Conservation (phyloP, 1,140 invertebrate genomes). For the Drosophila tsacasi region DNA sequence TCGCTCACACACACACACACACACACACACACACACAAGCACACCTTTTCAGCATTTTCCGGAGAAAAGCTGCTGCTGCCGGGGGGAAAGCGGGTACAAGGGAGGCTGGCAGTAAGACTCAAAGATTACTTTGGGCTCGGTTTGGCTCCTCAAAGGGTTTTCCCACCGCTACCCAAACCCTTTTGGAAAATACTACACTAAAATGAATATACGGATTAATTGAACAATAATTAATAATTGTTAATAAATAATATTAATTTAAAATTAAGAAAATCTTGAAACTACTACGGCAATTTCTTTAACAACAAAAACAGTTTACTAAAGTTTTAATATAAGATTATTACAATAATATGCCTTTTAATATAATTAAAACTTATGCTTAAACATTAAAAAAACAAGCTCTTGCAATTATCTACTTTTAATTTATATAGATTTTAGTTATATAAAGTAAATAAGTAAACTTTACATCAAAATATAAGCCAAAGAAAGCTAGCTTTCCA, state of each 20-base stretch:
- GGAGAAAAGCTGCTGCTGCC: not conserved
- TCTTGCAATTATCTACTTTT: not conserved
- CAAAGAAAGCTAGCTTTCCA: not conserved
- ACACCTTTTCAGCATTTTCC: conserved; percentile 6
- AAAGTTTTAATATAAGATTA: too few relatives aligned
- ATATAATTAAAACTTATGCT: too few relatives aligned
- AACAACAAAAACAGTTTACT: too few relatives aligned
- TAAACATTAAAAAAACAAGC: not conserved
- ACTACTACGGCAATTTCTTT: too few relatives aligned
- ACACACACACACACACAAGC: conserved; percentile 24
- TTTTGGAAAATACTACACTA: not conserved
- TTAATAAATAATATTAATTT: not conserved
- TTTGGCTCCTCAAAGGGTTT: conserved; percentile 71
- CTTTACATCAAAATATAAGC: not conserved
- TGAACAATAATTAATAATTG: not conserved
- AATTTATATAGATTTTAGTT: not conserved
- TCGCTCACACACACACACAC: conserved; percentile 9
- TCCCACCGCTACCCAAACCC: not conserved
- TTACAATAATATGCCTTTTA: too few relatives aligned
- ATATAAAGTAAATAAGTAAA: not conserved
- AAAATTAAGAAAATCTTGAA: not conserved
- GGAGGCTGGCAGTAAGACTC: conserved; percentile 65
- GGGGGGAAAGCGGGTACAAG: not conserved
- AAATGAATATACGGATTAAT: not conserved
- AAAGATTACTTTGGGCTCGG: conserved; percentile 67